Evolutionary conservation across 2,797 vertebrate genomes (phyloP).

Genomic region (Sternarchorhynchus goeldii): DNA sequence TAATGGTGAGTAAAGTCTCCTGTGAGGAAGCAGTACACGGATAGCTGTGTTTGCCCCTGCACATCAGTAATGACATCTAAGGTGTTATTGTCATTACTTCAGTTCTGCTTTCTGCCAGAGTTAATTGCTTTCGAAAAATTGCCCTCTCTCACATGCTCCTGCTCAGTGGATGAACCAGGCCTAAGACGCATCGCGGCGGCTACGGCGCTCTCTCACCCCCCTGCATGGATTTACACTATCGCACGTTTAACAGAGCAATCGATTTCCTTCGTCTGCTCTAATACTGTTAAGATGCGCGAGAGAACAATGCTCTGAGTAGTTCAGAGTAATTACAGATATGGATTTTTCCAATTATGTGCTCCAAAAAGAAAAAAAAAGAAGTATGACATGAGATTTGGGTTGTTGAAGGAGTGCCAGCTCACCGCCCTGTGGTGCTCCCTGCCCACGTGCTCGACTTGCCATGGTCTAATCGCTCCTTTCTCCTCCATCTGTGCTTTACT

Average conservation of each 20-base stretch:
- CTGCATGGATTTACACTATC: conserved; percentile 22
- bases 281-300: conserved; percentile 19
- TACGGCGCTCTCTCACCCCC: not conserved
- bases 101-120: not conserved
- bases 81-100: not conserved
- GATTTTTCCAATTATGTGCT: conserved; percentile 41
- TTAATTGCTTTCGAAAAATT: conserved; percentile 13
- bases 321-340: conserved; percentile 43
- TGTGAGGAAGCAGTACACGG: not conserved
- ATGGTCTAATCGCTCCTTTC: conserved; percentile 14
- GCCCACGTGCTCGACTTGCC: conserved; percentile 5
- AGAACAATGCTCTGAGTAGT: conserved; percentile 42
- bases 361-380: conserved; percentile 1
- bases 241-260: conserved; percentile 22
- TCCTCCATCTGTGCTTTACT: not conserved
- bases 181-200: not conserved
- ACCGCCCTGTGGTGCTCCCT: not conserved
- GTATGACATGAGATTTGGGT: conserved; percentile 33
- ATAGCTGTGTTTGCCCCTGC: not conserved
- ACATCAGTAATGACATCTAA: not conserved
- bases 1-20: not conserved
- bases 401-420: conserved; percentile 20
- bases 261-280: conserved; percentile 14
- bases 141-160: conserved; percentile 1
- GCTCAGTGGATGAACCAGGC: not conserved